Percentiles rank a stretch among this genome's conserved stretches.
Evolutionary conservation across 2,888 invertebrate species (phyloP).

Genomic region (Dicyrtoma fusca): DNA sequence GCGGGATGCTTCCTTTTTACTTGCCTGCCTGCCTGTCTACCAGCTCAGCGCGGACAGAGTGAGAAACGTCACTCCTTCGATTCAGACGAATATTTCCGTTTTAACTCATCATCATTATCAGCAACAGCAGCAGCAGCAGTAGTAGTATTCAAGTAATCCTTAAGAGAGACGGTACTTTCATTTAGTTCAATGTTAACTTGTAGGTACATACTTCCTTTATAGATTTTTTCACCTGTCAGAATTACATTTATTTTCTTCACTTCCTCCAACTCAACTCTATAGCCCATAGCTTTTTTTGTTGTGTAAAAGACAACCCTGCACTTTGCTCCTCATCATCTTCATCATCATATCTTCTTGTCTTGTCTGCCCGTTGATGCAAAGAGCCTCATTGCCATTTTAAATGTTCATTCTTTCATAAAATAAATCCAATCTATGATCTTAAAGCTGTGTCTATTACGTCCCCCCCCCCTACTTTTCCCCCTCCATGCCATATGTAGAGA

Average conservation of each 20-base stretch:
- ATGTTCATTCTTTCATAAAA: slow-evolving; percentile 14
- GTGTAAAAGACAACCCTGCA: neutral
- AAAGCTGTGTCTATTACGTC: neutral
- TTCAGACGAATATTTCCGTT: slow-evolving; percentile 12
- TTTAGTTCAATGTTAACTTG: no score
- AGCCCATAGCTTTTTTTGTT: no score
- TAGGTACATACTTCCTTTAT: no score
- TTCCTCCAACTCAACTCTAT: neutral
- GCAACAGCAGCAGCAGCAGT: neutral
- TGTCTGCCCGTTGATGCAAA: no score
- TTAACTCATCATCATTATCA: slow-evolving; percentile 6
- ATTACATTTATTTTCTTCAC: neutral
- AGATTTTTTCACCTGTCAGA: neutral
- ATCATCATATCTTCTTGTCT: no score
- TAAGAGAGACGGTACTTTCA: neutral
- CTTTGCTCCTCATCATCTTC: neutral
- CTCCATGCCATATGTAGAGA: no score
- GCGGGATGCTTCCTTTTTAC: neutral
- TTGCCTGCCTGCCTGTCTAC: neutral
- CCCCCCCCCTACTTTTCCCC: no score
- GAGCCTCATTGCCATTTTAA: slow-evolving; percentile 17
- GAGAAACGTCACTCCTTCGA: no score
- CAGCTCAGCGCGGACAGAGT: no score
- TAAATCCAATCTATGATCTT: neutral
- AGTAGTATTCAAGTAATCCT: neutral